Evolutionary conservation across 1,140 invertebrate genomes (phyloP), one percentile per base, ranked within the genome.

Genomic region (Ceratosolen fusciceps): DNA sequence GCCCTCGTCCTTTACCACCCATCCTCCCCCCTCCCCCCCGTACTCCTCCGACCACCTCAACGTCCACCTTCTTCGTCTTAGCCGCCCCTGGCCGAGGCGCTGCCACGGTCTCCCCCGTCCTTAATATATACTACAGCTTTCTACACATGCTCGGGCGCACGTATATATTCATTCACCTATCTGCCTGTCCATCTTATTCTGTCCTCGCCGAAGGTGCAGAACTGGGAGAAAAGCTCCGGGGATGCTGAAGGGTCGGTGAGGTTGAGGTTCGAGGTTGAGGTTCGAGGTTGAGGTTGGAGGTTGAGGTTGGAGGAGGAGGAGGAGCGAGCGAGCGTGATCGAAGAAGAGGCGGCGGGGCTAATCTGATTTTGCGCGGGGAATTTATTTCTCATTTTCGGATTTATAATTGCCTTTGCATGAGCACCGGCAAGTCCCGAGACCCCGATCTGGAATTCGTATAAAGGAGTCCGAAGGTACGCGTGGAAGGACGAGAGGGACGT

Each of bases 311-410:
- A 37, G 31, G 31, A 54, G 31, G 31, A 29, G 5, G 21, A 37
- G 29, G n/a, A 67, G 9, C 26, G 47, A 49, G 19, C 29, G 9
- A 74, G 7, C 0, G 34, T 31, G 10, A 37, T 37, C 31, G 14
- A 37, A 65, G 60, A 37, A 37, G 60, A 65, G 71, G 56, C 67
- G 37, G 43, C 29, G 43, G 8, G 31, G 31, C 77, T 79, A 80
- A 80, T 80, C 78, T 80, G 72, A 80, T 80, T 80, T 74, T 74
- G 78, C 78, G 71, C 60, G n/a, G 21, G 37, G 78, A 74, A 80
- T 80, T 80, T 80, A 80, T 80, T 80, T 80, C 78, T 80, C 78
- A 80, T 80, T 80, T 80, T 80, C 78, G 78, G 78, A 80, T 80
- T 80, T 80, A 80, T 80, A 80, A 80, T 80, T 80, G 78, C 78